A percentile compares a stretch with the other conserved stretches of the same genome.
Evolutionary conservation across 2,797 vertebrate species (phyloP).

Genomic region (Pseudochaenichthys georgianus): DNA sequence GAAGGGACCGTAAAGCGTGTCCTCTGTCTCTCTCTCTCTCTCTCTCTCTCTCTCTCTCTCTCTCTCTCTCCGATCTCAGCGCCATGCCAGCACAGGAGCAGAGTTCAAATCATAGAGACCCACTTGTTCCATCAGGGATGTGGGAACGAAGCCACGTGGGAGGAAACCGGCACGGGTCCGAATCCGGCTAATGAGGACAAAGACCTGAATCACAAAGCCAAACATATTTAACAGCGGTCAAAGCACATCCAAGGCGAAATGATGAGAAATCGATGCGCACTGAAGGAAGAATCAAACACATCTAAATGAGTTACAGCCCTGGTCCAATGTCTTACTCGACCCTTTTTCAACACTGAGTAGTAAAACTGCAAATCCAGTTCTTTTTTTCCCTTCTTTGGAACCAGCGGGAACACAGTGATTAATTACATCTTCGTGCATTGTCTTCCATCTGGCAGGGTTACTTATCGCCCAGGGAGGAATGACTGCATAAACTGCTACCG

Average conservation of each 20-base stretch:
- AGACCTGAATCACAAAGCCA: constrained; percentile 39
- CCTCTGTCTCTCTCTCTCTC: constrained; percentile 65
- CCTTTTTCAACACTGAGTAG: constrained; percentile 60
- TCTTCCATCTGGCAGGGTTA: constrained; percentile 79
- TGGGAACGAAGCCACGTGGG: constrained; percentile 29
- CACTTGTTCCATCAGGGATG: constrained; percentile 39
- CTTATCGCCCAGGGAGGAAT: constrained; percentile 76
- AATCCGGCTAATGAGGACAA: constrained; percentile 52
- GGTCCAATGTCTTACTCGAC: constrained; percentile 42
- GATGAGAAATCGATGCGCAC: constrained; percentile 64
- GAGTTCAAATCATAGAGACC: constrained; percentile 42
- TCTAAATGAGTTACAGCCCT: constrained; percentile 63
- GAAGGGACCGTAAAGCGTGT: constrained; percentile 77
- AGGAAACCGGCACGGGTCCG: not conserved
- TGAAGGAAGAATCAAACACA: constrained; percentile 52
- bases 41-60: constrained; percentile 47
- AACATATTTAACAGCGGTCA: constrained; percentile 40
- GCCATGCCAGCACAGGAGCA: constrained; percentile 50
- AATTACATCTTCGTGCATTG: constrained; percentile 74
- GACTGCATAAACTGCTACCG: constrained; percentile 68
- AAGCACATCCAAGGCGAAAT: constrained; percentile 38
- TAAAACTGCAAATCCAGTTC: constrained; percentile 68
- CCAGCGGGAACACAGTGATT: constrained; percentile 74
- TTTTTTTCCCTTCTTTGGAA: constrained; percentile 47
- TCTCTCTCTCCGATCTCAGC: constrained; percentile 43